Evolutionary conservation across 2,113 vertebrate species (phyloP).

Genomic region (Eulacestoma nigropectus): DNA sequence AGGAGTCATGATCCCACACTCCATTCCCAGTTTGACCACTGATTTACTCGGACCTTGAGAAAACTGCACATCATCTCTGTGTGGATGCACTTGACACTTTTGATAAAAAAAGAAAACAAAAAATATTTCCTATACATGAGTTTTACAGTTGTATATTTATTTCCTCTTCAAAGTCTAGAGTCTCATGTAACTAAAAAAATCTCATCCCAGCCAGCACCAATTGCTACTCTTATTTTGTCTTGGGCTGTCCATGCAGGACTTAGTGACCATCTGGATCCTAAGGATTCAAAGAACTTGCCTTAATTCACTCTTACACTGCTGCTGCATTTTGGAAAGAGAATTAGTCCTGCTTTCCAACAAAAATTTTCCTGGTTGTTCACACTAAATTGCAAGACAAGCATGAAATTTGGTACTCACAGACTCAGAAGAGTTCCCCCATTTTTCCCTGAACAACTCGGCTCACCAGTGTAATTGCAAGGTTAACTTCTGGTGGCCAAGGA

Average conservation of each 20-base stretch:
- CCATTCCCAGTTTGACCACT: background rate
- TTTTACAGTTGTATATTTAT: background rate
- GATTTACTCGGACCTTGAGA: background rate
- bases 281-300: background rate
- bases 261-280: background rate
- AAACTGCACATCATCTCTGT: background rate
- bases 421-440: background rate
- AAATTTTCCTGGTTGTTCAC: background rate
- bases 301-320: background rate
- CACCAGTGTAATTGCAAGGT: background rate
- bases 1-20: background rate
- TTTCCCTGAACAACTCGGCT: background rate
- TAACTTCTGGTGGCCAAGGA: slow-evolving; percentile 2
- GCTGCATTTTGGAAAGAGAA: background rate
- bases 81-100: background rate
- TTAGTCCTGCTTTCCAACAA: background rate
- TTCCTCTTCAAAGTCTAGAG: background rate
- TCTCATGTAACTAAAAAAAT: background rate
- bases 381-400: background rate
- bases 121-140: background rate
- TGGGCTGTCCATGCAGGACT: background rate
- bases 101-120: background rate
- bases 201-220: background rate
- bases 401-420: background rate
- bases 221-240: background rate